Base-by-base conservation (phyloP, 2,888 invertebrate species). In the Tetragonula carbonaria region DNA sequence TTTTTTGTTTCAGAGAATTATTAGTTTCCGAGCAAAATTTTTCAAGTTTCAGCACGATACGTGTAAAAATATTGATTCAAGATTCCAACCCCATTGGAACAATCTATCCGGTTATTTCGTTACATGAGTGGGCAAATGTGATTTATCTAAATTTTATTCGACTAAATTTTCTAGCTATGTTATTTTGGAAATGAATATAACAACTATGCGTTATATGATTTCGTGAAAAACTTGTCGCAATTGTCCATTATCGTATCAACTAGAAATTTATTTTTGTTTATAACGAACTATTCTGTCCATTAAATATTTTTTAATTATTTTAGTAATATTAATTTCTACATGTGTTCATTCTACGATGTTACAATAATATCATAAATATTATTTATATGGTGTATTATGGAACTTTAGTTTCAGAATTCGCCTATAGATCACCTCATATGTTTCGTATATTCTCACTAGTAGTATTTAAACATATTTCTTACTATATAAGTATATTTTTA, bases 1-100 rank as follows among this genome's bases (percentile, higher is more conserved):
- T 88, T 88, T 88, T 84, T 82, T 83, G 85, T 87, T 88, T 88
- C 83, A 73, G 68, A 59, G 85, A 88, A 89, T 88, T 87, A 86
- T 80, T 74, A 72, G 77, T 85, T 84, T 33, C 33, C 33, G 83
- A 86, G 78, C 51, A 75, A 84, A 83, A 88, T 88, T 85, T 86
- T 75, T 86, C 88, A 85, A 78, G 83, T 85, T 88, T 87, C 71
- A 78, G 71, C 67, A 51, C 63, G 55, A 55, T 62, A 78, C 71
- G 59, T 81, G 74, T 71, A 74, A 82, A 74, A 84, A 76, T 78
- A 77, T 71, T 50, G 66, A 38, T 33, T 55, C 55, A 67, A 68
- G 68, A 78, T 75, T 74, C 74, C 77, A 76, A 53, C 65, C 82
- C 78, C 73, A 23, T 28, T 74, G 74, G 65, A 53, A 81, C 79